Evolutionary conservation across 2,797 vertebrate species (phyloP).

Genomic region (Linurgus olivaceus): DNA sequence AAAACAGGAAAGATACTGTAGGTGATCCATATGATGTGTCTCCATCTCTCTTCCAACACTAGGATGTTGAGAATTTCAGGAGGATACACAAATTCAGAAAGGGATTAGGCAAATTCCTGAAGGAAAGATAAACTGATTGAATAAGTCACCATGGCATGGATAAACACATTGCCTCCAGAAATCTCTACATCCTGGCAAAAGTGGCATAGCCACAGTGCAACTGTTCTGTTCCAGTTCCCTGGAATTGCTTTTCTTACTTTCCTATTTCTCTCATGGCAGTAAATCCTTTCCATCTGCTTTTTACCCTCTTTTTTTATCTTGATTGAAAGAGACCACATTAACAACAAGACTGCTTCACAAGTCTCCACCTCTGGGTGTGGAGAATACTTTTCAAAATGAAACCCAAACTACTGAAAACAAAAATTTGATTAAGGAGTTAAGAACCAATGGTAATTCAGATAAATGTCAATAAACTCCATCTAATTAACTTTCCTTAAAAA

Average conservation of each 20-base stretch:
- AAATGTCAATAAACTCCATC: not conserved
- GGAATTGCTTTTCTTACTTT: not conserved
- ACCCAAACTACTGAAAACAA: not conserved
- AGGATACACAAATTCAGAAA: not conserved
- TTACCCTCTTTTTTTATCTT: not conserved
- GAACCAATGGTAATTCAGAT: not conserved
- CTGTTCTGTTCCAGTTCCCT: not conserved
- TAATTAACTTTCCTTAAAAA: not conserved
- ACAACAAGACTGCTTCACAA: not conserved
- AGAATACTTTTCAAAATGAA: not conserved
- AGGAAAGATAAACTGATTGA: not conserved
- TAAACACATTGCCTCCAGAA: not conserved
- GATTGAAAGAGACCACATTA: not conserved
- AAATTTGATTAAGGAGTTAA: not conserved
- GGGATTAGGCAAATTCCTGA: not conserved
- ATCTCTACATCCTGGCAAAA: not conserved
- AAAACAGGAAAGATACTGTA: not conserved
- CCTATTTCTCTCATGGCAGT: not conserved
- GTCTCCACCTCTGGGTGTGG: not conserved
- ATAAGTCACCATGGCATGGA: not conserved
- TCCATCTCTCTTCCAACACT: not conserved
- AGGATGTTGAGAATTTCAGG: not conserved
- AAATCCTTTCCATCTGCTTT: not conserved
- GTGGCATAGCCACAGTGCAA: not conserved
- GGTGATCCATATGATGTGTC: not conserved